phyloP scores from a whole-genome alignment of 1,140 invertebrate species.

The Coptotermes formosanus region DNA sequence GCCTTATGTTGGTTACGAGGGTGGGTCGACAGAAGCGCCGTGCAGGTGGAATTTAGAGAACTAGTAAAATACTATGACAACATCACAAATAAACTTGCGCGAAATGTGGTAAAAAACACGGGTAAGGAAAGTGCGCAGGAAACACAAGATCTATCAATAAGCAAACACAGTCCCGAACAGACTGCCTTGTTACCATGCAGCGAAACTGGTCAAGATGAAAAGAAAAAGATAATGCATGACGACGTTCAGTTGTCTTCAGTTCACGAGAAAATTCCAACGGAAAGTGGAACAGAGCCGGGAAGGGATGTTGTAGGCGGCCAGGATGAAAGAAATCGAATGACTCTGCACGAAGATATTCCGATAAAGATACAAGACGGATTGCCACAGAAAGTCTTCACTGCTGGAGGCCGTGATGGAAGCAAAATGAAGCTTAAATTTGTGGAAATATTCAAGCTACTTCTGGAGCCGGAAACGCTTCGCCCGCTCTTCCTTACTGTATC shows the following conservation, averaged over 20 bases:
- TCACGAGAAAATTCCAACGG: neutral
- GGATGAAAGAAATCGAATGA: too few species aligned
- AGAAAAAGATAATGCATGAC: too few species aligned
- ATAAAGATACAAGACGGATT: neutral
- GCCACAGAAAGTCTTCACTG: neutral
- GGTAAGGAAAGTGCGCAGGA: neutral
- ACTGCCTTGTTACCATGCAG: neutral
- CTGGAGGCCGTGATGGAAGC: neutral
- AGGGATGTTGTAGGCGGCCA: too few species aligned
- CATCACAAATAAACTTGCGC: neutral
- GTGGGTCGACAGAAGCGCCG: slow-evolving; percentile 54
- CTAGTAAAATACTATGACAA: neutral
- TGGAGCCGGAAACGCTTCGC: neutral
- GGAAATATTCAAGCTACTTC: neutral
- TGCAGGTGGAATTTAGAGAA: slow-evolving; percentile 44
- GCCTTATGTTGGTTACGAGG: slow-evolving; percentile 67
- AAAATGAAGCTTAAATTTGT: neutral
- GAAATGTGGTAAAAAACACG: neutral
- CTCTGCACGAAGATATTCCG: too few species aligned
- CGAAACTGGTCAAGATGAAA: neutral
- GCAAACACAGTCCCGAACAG: neutral
- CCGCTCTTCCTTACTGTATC: neutral
- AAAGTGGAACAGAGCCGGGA: too few species aligned
- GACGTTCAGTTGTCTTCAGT: neutral
- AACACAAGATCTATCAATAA: too few species aligned